phyloP scores from a whole-genome alignment of 2,113 vertebrate species.

The Sapajus apella region DNA sequence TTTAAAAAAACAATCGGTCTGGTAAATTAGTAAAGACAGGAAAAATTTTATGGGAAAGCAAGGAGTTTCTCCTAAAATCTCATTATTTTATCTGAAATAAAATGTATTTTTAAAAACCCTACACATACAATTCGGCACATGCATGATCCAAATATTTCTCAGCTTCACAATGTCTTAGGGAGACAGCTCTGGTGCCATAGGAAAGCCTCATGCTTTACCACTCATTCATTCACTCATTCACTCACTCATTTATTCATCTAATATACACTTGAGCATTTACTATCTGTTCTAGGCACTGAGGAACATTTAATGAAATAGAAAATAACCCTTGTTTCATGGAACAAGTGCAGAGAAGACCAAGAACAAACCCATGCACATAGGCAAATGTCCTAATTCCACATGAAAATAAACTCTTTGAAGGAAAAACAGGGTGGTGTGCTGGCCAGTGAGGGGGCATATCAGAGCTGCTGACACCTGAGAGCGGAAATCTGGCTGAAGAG shows the following conservation, averaged over 20 bases:
- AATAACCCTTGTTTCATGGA: neutral
- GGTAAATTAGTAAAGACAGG: neutral
- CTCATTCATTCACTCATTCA: neutral
- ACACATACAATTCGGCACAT: neutral
- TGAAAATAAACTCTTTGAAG: neutral
- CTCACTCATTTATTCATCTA: neutral
- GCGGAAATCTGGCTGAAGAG: neutral
- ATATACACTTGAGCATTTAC: neutral
- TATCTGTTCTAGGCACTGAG: neutral
- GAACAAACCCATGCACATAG: neutral
- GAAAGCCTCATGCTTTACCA: neutral
- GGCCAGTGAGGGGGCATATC: neutral
- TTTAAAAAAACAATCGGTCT: neutral
- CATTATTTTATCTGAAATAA: slow-evolving; percentile 10
- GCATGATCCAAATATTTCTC: neutral
- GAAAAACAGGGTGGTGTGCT: neutral
- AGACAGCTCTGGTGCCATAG: neutral
- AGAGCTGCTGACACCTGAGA: neutral
- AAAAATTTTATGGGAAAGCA: neutral
- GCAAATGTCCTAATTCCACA: neutral
- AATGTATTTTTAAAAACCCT: neutral
- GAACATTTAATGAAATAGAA: neutral
- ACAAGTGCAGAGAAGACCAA: neutral
- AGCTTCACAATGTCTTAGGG: neutral
- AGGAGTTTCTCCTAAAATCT: neutral